Evolutionary conservation across 2,113 vertebrate genomes (phyloP).

Genomic region (Artemisiospiza belli): DNA sequence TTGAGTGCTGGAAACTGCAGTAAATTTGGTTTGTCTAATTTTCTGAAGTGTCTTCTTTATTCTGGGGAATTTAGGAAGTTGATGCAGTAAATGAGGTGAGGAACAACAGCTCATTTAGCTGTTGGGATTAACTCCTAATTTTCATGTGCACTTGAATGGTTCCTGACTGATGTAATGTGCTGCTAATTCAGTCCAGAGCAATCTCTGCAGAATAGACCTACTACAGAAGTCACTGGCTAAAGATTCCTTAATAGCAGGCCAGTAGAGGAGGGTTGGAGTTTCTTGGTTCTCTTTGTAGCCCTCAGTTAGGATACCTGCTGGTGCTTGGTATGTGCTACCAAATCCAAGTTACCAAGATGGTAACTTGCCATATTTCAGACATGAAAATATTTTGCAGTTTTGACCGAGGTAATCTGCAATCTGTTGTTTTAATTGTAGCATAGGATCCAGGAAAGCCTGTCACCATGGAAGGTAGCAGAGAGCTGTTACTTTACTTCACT

Average conservation of each 20-base stretch:
- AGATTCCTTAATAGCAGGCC: not conserved
- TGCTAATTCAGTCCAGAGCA: not conserved
- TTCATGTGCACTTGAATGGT: not conserved
- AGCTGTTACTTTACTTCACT: not conserved
- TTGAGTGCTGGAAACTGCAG: not conserved
- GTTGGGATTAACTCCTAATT: not conserved
- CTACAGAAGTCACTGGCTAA: not conserved
- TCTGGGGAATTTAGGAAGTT: not conserved
- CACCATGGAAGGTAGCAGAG: not conserved
- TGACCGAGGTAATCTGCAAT: not conserved
- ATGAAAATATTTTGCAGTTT: not conserved
- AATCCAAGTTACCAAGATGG: not conserved
- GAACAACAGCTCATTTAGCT: not conserved
- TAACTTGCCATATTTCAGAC: not conserved
- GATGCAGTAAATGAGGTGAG: not conserved
- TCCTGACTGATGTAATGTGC: not conserved
- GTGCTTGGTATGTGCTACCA: not conserved
- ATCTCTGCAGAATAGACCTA: not conserved
- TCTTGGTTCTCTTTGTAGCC: not conserved
- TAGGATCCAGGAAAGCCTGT: not conserved
- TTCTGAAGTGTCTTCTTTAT: not conserved
- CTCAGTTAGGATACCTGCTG: not conserved
- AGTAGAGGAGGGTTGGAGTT: not conserved
- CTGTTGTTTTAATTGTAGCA: not conserved
- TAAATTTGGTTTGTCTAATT: not conserved